Conservation (phyloP, 1,140 invertebrate species). For the Leptonema lineaticorne region DNA sequence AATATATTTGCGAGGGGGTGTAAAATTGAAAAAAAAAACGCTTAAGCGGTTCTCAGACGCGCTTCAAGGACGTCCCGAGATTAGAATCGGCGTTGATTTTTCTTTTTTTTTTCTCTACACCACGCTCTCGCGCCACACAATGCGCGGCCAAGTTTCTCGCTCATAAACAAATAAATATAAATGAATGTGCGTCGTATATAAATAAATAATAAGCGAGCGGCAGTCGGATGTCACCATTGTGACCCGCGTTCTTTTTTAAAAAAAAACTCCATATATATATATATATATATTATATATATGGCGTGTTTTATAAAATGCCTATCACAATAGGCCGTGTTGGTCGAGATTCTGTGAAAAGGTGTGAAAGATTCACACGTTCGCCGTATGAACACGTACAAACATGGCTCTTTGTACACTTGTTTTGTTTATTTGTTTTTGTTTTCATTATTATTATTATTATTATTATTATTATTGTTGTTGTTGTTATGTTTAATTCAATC, state of each 20-base stretch:
- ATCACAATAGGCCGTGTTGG: conserved; percentile 12
- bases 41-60: not conserved
- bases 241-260: too few relatives aligned
- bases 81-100: not conserved
- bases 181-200: not conserved
- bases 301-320: not conserved
- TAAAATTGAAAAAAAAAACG: not conserved
- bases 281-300: too few relatives aligned
- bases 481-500: too few relatives aligned
- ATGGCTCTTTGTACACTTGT: not conserved
- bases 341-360: conserved; percentile 16
- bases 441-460: too few relatives aligned
- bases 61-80: not conserved
- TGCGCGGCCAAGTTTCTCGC: not conserved
- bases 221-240: conserved; percentile 14
- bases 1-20: not conserved
- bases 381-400: conserved; percentile 3
- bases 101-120: not conserved
- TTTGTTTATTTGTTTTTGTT: too few relatives aligned
- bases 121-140: not conserved
- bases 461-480: too few relatives aligned
- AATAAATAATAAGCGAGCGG: not conserved
- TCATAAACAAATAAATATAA: conserved; percentile 19
- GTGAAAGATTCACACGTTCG: conserved; percentile 24
- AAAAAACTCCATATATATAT: too few relatives aligned